Base-by-base conservation (phyloP, 2,888 invertebrate genomes). In the Pyrrhosoma nymphula region DNA sequence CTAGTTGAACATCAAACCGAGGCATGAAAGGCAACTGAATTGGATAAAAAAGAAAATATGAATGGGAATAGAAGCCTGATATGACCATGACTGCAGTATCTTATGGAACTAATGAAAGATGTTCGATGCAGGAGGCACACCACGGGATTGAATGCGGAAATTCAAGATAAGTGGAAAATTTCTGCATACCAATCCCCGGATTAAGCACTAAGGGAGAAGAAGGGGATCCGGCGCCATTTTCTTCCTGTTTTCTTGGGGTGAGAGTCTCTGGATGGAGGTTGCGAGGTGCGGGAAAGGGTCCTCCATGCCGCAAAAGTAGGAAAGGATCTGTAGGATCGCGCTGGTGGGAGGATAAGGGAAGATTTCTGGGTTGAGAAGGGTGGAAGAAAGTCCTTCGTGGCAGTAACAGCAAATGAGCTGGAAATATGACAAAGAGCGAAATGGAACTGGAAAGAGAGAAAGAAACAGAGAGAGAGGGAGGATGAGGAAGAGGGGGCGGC, bases 401-500 rank as follows among this genome's bases (percentile, higher is more conserved):
- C 82, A 35, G 35, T 35, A 35, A 14, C 82, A 35, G 69, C 75
- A 93, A 93, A 93, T 93, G 93, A 93, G 93, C n/a, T 69, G 93
- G 93, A 93, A 93, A 93, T 69, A 93, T 93, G 69, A 93, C 82
- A 82, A 89, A 55, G 63, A 47, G 69, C 23, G 26, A 69, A 69
- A 69, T 18, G 91, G 35, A 35, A 69, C n/a, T 18, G n/a, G 69
- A 69, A 69, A 4, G 69, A 69, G 69, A 69, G 69, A 60, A 60
- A 69, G n/a, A 26, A 69, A 69, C 69, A 69, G 69, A 10, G 69
- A 20, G 30, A 91, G 35, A 91, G 56, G 30, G 90, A 60, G 18
- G 20, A 26, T 63, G 69, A 93, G 12, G 26, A 56, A 23, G 69
- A 26, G 47, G 26, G 4, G 14, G 16, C 8, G 93, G 69, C n/a